phyloP scores from a whole-genome alignment of 2,113 vertebrate genomes.

The Eclectus roratus region DNA sequence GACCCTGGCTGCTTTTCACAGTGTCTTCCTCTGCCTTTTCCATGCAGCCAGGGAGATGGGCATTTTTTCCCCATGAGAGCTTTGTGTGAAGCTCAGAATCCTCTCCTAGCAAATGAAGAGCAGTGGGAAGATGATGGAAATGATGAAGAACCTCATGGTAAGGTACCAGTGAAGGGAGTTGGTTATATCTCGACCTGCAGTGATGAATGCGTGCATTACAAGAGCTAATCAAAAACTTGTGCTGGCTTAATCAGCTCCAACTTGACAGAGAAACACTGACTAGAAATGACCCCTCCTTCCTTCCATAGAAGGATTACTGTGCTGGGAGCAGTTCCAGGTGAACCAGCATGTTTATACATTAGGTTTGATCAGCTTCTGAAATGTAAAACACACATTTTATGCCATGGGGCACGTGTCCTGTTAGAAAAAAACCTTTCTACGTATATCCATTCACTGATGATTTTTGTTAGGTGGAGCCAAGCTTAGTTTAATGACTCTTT shows the following conservation, averaged over 20 bases:
- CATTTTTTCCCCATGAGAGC: conserved; percentile 90
- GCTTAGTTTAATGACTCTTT: background rate
- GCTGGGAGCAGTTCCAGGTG: background rate
- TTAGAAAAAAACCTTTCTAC: background rate
- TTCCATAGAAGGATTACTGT: accelerated
- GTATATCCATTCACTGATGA: background rate
- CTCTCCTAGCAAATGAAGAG: conserved; percentile 86
- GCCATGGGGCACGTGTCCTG: background rate
- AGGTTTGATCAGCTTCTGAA: background rate
- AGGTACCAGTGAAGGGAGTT: conserved; percentile 35
- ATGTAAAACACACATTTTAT: background rate
- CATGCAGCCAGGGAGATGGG: conserved; percentile 88
- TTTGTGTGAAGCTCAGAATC: conserved; percentile 85
- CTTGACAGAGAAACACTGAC: background rate
- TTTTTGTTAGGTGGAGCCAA: background rate
- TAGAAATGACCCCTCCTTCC: background rate
- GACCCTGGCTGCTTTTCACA: background rate
- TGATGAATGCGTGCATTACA: background rate
- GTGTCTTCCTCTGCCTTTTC: background rate
- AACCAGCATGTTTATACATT: background rate
- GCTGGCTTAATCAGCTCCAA: background rate
- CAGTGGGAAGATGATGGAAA: conserved; percentile 87
- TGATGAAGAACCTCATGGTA: conserved; percentile 86
- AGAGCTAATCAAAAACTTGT: background rate
- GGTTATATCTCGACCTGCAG: background rate